Base-by-base conservation (phyloP, 1,140 invertebrate species). In the Listronotus bonariensis region DNA sequence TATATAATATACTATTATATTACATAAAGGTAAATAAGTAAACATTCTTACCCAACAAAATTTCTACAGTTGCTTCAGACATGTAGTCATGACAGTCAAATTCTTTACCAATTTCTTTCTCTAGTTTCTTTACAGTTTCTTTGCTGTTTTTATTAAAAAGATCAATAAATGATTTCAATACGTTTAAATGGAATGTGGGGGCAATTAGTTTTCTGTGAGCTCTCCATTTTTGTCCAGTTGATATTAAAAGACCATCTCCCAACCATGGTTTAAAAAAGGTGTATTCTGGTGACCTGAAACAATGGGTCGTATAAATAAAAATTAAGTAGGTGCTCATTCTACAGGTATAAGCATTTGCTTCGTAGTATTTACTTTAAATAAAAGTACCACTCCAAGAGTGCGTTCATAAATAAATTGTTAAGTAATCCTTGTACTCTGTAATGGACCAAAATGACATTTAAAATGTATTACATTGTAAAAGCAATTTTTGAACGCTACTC, bases 21-120 rank as follows among this genome's bases (percentile, higher is more conserved):
- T 34, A 9, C 32, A 34, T 34, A 34, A 34, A 9, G 5, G 5
- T 34, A 34, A 34, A 34, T 34, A 6, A 34, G 32, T 5, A 34
- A 34, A 34, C 7, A 36, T 36, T 36, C 82, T 83, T 81, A 88
- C 87, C 87, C 57, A 92, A 80, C 45, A 92, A 82, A 66, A 91
- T 92, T 79, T 92, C 90, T 1, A 92, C 90, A n/a, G 89, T 92
- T 52, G 87, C 87, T 73, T 91, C 90, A 70, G 89, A 91, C 90
- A 92, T 92, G 80, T 92, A 92, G 74, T 92, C 87, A 72, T 92
- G 90, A 71, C 85, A 86, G 74, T 92, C 89, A 76, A 92, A 90
- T 32, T 82, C 83, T 69, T 87, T 87, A 45, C 82, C 82, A 38
- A 79, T 77, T 79, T 90, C 88, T 65, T 88, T 86, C 74, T 85